Conservation (phyloP, 2,113 vertebrate species). For the Thermophis baileyi region DNA sequence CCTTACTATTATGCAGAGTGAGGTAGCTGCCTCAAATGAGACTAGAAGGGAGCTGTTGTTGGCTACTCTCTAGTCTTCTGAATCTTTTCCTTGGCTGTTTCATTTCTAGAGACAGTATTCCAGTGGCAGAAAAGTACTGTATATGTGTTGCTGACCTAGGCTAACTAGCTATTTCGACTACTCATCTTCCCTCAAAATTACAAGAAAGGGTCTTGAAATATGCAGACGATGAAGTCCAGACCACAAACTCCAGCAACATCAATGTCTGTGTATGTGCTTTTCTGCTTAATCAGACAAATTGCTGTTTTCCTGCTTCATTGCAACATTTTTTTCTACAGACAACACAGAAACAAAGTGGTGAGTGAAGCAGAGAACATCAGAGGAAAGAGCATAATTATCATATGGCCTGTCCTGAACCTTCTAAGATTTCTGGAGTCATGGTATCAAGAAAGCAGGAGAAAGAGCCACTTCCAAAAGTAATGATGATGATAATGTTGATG, state of each 20-base stretch:
- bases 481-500: background rate
- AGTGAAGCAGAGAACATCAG: background rate
- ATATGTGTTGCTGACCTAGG: background rate
- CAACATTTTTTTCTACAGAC: background rate
- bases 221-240: background rate
- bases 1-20: background rate
- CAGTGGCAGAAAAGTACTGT: background rate
- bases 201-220: background rate
- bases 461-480: background rate
- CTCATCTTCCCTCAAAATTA: background rate
- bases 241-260: background rate
- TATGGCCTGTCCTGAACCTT: background rate
- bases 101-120: background rate
- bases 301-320: background rate
- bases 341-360: background rate
- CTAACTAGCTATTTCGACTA: background rate
- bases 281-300: background rate
- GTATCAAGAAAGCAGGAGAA: background rate
- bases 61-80: background rate
- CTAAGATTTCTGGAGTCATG: background rate
- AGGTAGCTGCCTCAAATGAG: background rate
- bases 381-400: background rate
- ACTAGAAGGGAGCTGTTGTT: background rate
- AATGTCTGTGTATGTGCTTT: background rate
- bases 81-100: background rate